Evolutionary conservation across 2,797 vertebrate genomes (phyloP).

Genomic region (Threskiornis aethiopicus): DNA sequence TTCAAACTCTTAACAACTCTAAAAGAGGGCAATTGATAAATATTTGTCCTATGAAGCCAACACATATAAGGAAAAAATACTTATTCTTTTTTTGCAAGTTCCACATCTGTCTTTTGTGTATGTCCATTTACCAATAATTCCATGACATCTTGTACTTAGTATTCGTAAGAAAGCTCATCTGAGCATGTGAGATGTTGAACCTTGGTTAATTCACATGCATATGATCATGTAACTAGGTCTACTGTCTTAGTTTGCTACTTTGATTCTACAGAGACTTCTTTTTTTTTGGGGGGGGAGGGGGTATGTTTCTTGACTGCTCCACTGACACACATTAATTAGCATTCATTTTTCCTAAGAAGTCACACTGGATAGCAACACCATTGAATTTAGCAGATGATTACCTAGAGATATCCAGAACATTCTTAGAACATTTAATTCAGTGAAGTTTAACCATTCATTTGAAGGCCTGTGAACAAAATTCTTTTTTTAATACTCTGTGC

Average conservation of each 20-base stretch:
- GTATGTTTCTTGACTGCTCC: not conserved
- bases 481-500: not conserved
- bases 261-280: not conserved
- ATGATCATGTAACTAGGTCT: not conserved
- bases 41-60: not conserved
- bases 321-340: not conserved
- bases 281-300: too few relatives aligned
- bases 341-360: slow-evolving; percentile 5
- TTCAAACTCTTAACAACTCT: not conserved
- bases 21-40: not conserved
- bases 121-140: not conserved
- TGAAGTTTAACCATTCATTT: not conserved
- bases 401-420: not conserved
- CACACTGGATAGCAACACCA: not conserved
- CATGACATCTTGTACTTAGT: not conserved
- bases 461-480: not conserved
- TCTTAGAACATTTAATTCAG: not conserved
- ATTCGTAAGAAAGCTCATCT: not conserved
- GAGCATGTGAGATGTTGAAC: not conserved
- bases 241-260: not conserved
- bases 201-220: not conserved
- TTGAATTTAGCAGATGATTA: not conserved
- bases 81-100: not conserved
- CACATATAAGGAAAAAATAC: not conserved
- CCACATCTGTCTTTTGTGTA: not conserved